Evolutionary conservation across 23 tunicate species (phyloP).

Genomic region (Corella eumyota): DNA sequence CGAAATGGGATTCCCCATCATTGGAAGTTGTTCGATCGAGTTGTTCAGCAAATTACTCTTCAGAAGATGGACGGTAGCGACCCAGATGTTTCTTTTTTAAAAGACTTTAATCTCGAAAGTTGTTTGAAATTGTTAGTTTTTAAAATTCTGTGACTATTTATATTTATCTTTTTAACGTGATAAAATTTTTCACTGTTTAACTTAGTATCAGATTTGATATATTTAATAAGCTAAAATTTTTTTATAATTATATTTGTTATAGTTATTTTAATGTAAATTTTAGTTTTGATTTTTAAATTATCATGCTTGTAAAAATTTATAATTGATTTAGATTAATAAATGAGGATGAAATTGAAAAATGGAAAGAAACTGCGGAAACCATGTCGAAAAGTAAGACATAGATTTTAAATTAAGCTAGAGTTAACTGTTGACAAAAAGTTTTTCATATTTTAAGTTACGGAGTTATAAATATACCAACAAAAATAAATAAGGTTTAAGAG

Average conservation of each 20-base stretch:
- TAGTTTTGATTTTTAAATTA: neutral
- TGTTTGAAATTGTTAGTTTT: conserved; percentile 78
- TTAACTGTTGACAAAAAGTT: neutral
- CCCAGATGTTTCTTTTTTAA: conserved; percentile 81
- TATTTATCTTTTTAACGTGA: neutral
- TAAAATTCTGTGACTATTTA: too few species aligned
- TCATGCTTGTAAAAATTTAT: conserved; percentile 1
- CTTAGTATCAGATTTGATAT: neutral
- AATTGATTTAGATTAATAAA: conserved; percentile 40
- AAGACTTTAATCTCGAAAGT: conserved; percentile 65
- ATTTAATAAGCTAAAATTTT: neutral
- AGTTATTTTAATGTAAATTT: too few species aligned
- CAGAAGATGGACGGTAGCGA: conserved; percentile 80
- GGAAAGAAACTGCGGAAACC: conserved; percentile 81
- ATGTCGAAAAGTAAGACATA: conserved; percentile 71
- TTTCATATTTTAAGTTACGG: neutral
- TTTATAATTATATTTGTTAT: too few species aligned
- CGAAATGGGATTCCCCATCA: conserved; percentile 61
- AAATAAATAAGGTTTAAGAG: too few species aligned
- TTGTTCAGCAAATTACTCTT: conserved; percentile 86
- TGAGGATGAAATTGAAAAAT: conserved; percentile 81
- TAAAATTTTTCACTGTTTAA: neutral
- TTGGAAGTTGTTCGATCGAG: conserved; percentile 89
- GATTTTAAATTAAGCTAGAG: neutral
- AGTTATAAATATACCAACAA: too few species aligned